Base-by-base conservation (phyloP, 2,797 vertebrate species). In the Pristis pectinata region DNA sequence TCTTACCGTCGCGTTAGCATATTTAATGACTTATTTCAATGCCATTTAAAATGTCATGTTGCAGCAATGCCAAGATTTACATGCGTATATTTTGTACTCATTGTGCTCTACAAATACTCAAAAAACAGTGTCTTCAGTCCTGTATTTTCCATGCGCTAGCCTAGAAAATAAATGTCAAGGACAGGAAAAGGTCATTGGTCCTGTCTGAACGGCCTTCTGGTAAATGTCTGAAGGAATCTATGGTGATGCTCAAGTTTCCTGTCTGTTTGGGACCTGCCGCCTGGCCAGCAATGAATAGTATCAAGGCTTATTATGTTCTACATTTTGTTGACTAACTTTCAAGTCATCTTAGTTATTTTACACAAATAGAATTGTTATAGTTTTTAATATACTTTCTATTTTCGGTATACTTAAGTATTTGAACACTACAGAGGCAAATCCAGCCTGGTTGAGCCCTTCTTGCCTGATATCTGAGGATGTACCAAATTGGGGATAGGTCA, bases 161-260 rank as follows among this genome's bases (percentile, higher is more conserved):
- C n/a, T 7, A 22, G 19, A 61, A 91, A 67, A 27, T 41, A 91
- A 67, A 91, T n/a, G n/a, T 64, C 87, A 91, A 91, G 87, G 87
- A 91, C 87, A 91, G 61, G n/a, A 67, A 64, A 91, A 91, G 87
- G 87, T 67, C 87, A 91, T 24, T 30, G 59, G 8, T n/a, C 9
- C 61, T 19, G 27, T 67, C 61, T 15, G 41, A 67, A 41, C 87
- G 64, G 61, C n/a, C 17, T 41, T 67, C 83, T 30, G 7, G 72
- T 34, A n/a, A 15, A n/a, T n/a, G n/a, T 9, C 59, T 41, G 87
- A 41, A 67, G 87, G 59, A 91, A 91, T 91, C 61, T 61, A 59
- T 67, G 83, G 19, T 19, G 61, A 91, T 67, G 61, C 59, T 91
- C 87, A 41, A 59, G 87, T 91, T 91, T 91, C 59, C 87, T 67